phyloP scores from a whole-genome alignment of 2,113 vertebrate genomes.

The Ivindomyrus marchei region DNA sequence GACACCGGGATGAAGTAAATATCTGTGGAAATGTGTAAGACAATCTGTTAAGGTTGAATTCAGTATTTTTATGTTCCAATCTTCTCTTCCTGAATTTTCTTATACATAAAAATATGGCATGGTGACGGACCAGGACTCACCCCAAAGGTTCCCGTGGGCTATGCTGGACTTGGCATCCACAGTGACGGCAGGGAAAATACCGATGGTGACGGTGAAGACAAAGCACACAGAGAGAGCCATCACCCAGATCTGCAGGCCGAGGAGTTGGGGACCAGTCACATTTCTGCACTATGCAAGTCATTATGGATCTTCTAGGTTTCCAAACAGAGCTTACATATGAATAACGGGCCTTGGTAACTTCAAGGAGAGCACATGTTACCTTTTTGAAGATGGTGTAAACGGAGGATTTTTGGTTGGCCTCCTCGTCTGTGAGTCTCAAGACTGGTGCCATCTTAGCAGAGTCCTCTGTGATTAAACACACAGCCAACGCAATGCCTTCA shows the following conservation, averaged over 20 bases:
- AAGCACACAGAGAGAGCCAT: conserved; percentile 84
- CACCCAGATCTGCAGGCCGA: conserved; percentile 72
- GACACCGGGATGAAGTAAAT: conserved; percentile 83
- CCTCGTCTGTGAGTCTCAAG: conserved; percentile 46
- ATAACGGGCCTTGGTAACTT: background rate
- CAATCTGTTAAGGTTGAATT: background rate
- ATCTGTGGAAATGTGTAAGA: conserved; percentile 48
- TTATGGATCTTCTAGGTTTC: background rate
- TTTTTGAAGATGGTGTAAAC: conserved; percentile 61
- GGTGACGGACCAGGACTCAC: conserved; percentile 57
- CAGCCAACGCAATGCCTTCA: background rate
- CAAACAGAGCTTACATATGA: background rate
- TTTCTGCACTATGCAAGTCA: background rate
- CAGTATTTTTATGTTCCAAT: background rate
- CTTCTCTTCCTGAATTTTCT: background rate
- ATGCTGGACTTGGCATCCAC: conserved; percentile 64
- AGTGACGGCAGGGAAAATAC: conserved; percentile 78
- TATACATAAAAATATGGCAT: background rate
- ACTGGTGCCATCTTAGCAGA: conserved; percentile 44
- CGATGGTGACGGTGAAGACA: conserved; percentile 85
- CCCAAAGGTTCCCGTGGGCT: conserved; percentile 53
- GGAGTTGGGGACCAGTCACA: background rate
- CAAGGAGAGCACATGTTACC: conserved; percentile 33
- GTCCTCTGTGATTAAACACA: conserved; percentile 36
- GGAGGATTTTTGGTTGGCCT: conserved; percentile 35